Base-by-base conservation (phyloP, 2,888 invertebrate species). In the Fabriciana adippe region DNA sequence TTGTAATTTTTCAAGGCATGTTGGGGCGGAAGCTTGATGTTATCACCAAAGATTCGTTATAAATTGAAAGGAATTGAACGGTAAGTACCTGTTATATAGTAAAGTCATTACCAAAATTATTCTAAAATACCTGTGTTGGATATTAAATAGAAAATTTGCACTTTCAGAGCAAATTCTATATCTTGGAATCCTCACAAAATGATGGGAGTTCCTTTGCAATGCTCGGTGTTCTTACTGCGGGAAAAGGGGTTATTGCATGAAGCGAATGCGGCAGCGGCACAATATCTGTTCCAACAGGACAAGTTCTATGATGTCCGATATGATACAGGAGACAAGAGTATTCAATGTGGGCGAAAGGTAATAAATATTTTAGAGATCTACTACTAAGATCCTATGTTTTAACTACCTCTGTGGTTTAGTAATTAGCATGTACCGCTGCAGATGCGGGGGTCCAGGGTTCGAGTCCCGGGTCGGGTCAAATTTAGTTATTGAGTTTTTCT, bases 261-360 rank as follows among this genome's bases (percentile, higher is more conserved):
- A 67, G 94, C 95, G 57, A 97, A 97, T 80, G 94, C 95, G 18
- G 94, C 95, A 0, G 93, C 95, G 0, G 97, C 96, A 0, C 94
- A 94, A 66, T 97, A 97, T 81, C 93, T 97, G 45, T 97, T 97
- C 81, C 97, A 97, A 78, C 96, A 95, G 80, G 97, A 97, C 80
- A 97, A 97, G 86, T 96, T 96, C 87, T 97, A 97, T 77, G 96
- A 97, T 79, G 94, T 95, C 0, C 90, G 93, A 3, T 97, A 95
- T 83, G 97, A 97, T 76, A 95, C 95, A 0, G 97, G 97, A 0
- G 97, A 97, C 79, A 98, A 98, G 87, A 97, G 97, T 90, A 94
- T 96, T 16, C 98, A 98, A 83, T 99, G 98, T 83, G 98, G 98
- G 0, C 94, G 98, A 41, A 98, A 98, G 93, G 96, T 94, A 69